A percentile compares a stretch with the other conserved stretches of the same genome.
Evolutionary conservation across 2,113 vertebrate species (phyloP).

Genomic region (Sylvietta virens): DNA sequence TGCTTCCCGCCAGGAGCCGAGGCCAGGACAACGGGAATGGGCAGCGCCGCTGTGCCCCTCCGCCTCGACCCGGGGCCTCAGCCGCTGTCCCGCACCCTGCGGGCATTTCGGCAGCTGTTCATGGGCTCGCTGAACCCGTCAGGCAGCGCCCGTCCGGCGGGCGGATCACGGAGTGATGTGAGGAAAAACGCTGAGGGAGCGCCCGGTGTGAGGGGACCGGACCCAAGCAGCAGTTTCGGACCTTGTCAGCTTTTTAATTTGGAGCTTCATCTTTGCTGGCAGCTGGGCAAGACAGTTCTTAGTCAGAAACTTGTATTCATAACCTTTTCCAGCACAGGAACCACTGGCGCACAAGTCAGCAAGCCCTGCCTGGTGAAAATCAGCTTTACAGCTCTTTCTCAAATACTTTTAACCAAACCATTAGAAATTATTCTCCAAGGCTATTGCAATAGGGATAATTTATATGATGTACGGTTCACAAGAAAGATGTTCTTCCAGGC

Average conservation of each 20-base stretch:
- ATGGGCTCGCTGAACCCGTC: fast-evolving
- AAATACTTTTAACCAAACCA: neutral
- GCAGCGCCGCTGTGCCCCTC: too few species aligned
- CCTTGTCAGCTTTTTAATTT: too few species aligned
- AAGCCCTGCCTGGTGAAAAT: neutral
- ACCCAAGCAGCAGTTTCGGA: fast-evolving
- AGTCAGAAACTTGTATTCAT: neutral
- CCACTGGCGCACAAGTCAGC: fast-evolving
- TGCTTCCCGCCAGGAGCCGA: neutral
- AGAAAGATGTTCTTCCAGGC: neutral
- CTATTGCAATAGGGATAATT: neutral
- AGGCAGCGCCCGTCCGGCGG: neutral
- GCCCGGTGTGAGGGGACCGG: too few species aligned
- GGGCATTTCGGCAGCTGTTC: fast-evolving
- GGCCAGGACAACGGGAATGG: neutral
- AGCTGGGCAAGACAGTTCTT: neutral
- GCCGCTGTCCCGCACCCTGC: fast-evolving
- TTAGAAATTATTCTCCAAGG: neutral
- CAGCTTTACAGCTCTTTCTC: neutral
- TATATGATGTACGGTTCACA: neutral
- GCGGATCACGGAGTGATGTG: fast-evolving
- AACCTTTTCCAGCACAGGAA: neutral
- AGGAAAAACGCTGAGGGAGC: too few species aligned
- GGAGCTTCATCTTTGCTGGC: neutral
- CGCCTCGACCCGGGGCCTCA: fast-evolving